phyloP scores from a whole-genome alignment of 35 echinoderm and acorn worm genomes.

The Apostichopus californicus region DNA sequence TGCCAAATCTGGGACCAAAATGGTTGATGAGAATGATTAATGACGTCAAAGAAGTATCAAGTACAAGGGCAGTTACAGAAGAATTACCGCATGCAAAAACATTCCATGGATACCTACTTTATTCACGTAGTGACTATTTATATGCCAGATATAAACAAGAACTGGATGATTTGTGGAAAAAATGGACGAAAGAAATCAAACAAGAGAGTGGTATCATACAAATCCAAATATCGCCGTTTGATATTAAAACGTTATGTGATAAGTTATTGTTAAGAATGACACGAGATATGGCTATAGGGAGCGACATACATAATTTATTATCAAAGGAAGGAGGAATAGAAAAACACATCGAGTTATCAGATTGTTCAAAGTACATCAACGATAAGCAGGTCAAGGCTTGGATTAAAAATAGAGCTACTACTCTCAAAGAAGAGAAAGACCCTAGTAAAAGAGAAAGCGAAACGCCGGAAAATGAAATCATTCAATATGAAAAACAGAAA shows the following conservation, averaged over 20 bases:
- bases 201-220: too few relatives aligned
- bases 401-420: background rate
- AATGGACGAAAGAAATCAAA: too few relatives aligned
- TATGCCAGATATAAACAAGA: too few relatives aligned
- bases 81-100: too few relatives aligned
- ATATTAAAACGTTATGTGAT: background rate
- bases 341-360: background rate
- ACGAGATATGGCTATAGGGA: conserved; percentile 8
- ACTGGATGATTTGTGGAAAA: too few relatives aligned
- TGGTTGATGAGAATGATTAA: background rate
- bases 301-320: conserved; percentile 11
- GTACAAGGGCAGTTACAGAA: too few relatives aligned
- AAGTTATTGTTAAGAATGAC: background rate
- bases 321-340: conserved; percentile 19
- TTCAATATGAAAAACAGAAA: background rate
- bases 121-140: too few relatives aligned
- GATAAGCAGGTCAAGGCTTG: conserved; percentile 8
- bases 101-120: too few relatives aligned
- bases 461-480: background rate
- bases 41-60: background rate
- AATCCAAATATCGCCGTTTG: too few relatives aligned
- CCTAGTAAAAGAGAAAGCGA: background rate
- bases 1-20: background rate
- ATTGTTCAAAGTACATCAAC: background rate
- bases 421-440: background rate